A percentile compares a stretch with the other conserved stretches of the same genome.
These are phyloP conservation scores for Siderastrea siderea DNA, from an alignment of 92 coral and sea anemone species.

Conservation along the genomic window DNA sequence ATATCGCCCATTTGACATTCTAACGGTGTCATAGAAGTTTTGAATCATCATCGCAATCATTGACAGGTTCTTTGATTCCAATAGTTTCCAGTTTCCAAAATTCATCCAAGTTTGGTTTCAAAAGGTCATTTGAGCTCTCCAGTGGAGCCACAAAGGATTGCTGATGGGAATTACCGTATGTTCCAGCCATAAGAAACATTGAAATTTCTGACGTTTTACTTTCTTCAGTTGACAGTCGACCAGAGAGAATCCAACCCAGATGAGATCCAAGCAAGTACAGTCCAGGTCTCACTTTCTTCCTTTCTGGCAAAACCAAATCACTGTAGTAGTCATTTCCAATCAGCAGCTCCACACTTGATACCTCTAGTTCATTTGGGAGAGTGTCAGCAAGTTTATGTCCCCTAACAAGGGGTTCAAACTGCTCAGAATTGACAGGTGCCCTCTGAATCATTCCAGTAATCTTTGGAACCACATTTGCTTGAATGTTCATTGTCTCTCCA, in stretches of 20 bases:
- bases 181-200: not conserved
- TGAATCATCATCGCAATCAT: constrained; percentile 16
- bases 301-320: constrained; percentile 22
- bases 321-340: constrained; percentile 45
- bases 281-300: constrained; percentile 23
- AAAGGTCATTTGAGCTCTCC: constrained; percentile 4
- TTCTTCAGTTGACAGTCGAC: constrained; percentile 30
- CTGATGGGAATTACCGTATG: not conserved
- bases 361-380: constrained; percentile 42
- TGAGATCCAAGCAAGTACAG: constrained; percentile 38
- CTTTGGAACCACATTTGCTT: not conserved
- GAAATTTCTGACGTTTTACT: constrained; percentile 23
- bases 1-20: constrained; percentile 25
- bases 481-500: not conserved
- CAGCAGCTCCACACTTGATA: constrained; percentile 25
- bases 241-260: constrained; percentile 57
- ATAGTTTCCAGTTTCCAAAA: constrained; percentile 41
- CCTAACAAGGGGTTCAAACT: constrained; percentile 1
- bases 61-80: constrained; percentile 29
- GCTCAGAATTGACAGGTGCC: not conserved
- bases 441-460: too few species aligned
- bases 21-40: constrained; percentile 23
- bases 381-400: constrained; percentile 45
- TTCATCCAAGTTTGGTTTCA: constrained; percentile 38
- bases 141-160: not conserved